phyloP scores from a whole-genome alignment of 2,113 vertebrate species.

The Oreochromis tanganicae region DNA sequence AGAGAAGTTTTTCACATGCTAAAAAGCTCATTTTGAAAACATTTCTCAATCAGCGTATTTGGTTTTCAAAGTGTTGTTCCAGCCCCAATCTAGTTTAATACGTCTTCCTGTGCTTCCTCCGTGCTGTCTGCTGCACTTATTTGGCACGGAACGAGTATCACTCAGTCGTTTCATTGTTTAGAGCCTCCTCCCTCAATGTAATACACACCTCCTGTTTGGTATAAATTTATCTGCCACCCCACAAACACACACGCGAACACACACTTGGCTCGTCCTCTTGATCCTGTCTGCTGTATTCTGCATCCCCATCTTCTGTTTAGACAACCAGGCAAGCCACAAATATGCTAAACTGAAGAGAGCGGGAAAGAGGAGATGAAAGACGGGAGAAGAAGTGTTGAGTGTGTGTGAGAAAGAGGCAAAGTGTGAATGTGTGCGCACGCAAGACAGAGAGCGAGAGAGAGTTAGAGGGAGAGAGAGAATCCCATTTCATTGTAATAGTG shows the following conservation, averaged over 20 bases:
- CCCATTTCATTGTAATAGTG: slow-evolving; percentile 77
- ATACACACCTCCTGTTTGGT: slow-evolving; percentile 40
- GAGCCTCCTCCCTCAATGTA: slow-evolving; percentile 8
- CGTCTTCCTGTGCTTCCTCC: neutral
- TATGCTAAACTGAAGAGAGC: slow-evolving; percentile 70
- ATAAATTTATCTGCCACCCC: slow-evolving; percentile 16
- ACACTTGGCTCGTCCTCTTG: slow-evolving; percentile 49
- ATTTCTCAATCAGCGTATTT: neutral
- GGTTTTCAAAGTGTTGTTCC: neutral
- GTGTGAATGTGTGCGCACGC: neutral
- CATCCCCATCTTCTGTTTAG: slow-evolving; percentile 71
- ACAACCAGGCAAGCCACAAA: slow-evolving; percentile 62
- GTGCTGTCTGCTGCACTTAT: neutral
- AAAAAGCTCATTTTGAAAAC: neutral
- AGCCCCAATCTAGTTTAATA: neutral
- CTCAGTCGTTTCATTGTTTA: slow-evolving; percentile 26
- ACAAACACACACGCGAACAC: neutral
- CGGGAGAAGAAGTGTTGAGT: neutral
- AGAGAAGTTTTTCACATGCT: neutral
- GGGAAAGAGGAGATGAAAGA: slow-evolving; percentile 34
- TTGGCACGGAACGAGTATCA: slow-evolving; percentile 4
- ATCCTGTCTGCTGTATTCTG: slow-evolving; percentile 62
- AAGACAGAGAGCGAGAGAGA: neutral
- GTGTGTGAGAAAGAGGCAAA: neutral
- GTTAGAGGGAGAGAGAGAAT: slow-evolving; percentile 53